Base-by-base conservation (phyloP, 2,888 invertebrate genomes). In the Geophilus truncorum region DNA sequence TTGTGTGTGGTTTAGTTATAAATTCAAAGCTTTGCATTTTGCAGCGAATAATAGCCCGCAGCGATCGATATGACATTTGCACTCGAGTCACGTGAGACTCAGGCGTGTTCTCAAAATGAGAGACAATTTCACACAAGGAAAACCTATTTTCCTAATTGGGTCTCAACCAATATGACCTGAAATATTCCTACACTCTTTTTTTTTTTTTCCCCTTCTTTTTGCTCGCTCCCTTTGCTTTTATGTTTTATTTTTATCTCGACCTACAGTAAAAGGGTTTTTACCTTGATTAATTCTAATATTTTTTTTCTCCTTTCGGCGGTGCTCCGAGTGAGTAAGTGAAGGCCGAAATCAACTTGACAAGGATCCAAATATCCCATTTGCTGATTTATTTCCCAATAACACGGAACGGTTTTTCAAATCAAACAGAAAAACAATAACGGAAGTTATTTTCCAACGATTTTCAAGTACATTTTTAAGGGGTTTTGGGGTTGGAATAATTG, bases 1-100 rank as follows among this genome's bases (percentile, higher is more conserved):
- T 70, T 70, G 28, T 70, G 15, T 70, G 70, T 70, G 70, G 70
- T 70, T 51, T 70, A 25, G 70, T 70, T 70, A 70, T 70, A 70
- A 70, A 70, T 70, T 70, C 70, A 70, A 70, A 70, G 70, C 70
- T 70, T 70, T 70, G 70, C 70, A 70, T 70, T 70, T 70, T 70
- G 70, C 70, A 70, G 70, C 25, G 70, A 70, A 70, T 70, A 70
- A 70, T 70, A 70, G 70, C 70, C 70, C 28, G 70, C 70, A 70
- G 70, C 70, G 70, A 70, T 70, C 70, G 70, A 70, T 70, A 70
- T 70, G 70, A 70, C 70, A 70, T 70, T 70, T 70, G 70, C 70
- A 70, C 70, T 70, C 70, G 70, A 70, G 70, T 70, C 70, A 70
- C 70, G 70, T 70, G 70, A 70, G 70, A 23, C 70, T 70, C 70